These are phyloP conservation scores for Ochlodes sylvanus DNA, from an alignment of 2,888 invertebrate species.

Conservation along the genomic window DNA sequence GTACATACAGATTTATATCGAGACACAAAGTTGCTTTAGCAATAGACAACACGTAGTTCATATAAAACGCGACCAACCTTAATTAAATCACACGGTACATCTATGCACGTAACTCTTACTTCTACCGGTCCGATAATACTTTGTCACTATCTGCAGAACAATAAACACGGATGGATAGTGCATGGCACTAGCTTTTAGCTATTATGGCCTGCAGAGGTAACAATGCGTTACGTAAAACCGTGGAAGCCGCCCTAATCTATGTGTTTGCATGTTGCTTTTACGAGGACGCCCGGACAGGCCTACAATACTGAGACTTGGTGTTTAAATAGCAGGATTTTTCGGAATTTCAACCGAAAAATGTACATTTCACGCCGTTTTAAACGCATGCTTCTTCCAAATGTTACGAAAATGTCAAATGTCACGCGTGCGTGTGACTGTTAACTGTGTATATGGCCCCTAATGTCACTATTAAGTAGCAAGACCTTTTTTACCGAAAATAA, in stretches of 20 bases:
- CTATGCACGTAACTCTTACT: background rate
- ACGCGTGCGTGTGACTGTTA: too few species aligned
- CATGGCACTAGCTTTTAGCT: conserved; percentile 24
- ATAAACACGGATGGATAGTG: conserved; percentile 10
- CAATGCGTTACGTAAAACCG: conserved; percentile 37
- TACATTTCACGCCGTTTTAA: too few species aligned
- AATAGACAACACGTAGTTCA: too few species aligned
- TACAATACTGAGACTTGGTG: conserved; percentile 14
- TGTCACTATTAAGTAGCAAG: too few species aligned
- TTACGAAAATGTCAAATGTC: too few species aligned
- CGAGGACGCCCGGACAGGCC: conserved; percentile 7
- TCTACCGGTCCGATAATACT: background rate
- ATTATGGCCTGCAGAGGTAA: conserved; percentile 30
- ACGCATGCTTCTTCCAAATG: too few species aligned
- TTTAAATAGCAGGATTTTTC: background rate
- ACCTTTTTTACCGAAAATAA: too few species aligned
- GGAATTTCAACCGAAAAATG: background rate
- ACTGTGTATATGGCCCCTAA: too few species aligned
- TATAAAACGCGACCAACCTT: too few species aligned
- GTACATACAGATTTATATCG: too few species aligned
- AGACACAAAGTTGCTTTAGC: too few species aligned
- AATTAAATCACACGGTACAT: background rate
- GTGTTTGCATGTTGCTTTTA: conserved; percentile 31
- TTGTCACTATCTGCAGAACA: background rate
- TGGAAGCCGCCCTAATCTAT: conserved; percentile 36